Evolutionary conservation across 2,113 vertebrate species (phyloP), one percentile per base, ranked within the genome.

Genomic region (Odontesthes bonariensis): DNA sequence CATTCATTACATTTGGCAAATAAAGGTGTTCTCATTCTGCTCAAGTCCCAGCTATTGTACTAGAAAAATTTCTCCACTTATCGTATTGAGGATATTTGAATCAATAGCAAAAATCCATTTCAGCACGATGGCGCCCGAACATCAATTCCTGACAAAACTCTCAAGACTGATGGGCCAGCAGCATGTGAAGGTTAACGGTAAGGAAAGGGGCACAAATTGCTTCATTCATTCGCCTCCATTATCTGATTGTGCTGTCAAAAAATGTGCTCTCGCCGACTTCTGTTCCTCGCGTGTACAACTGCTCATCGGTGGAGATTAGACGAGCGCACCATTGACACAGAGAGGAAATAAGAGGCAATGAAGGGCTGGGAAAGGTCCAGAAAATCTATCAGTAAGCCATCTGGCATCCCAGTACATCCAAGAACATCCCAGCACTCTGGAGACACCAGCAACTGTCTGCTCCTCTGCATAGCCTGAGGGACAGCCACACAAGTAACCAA

Each of bases 301-400:
- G 60, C 66, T 64, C 52, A 60, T 63, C 66, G 51, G 71, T 70
- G 58, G 68, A 22, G 46, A 59, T 55, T 59, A 32, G 79, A 61
- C 68, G 60, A 63, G 44, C 27, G 54, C 49, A 65, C 73, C 81
- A 86, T 62, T 73, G 73, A 85, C 62, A 85, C 46, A 1, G 44
- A 46, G 75, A 64, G 44, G n/a, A 5, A 8, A 32, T 20, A 47
- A 14, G 38, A 61, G 60, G 67, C 38, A 82, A 75, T 77, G 49
- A 81, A 69, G 60, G 71, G 83, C 58, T 86, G 69, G 77, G 66
- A 85, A 62, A 83, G 66, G 60, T 76, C 69, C 69, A 77, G 61
- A 79, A 81, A 87, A 89, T 77, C 81, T 73, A 89, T 89, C 77
- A 80, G 60, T 47, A 70, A n/a, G 57, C 82, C 89, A 90, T 89